Evolutionary conservation across 2,113 vertebrate genomes (phyloP).

Genomic region (Okapia johnstoni): DNA sequence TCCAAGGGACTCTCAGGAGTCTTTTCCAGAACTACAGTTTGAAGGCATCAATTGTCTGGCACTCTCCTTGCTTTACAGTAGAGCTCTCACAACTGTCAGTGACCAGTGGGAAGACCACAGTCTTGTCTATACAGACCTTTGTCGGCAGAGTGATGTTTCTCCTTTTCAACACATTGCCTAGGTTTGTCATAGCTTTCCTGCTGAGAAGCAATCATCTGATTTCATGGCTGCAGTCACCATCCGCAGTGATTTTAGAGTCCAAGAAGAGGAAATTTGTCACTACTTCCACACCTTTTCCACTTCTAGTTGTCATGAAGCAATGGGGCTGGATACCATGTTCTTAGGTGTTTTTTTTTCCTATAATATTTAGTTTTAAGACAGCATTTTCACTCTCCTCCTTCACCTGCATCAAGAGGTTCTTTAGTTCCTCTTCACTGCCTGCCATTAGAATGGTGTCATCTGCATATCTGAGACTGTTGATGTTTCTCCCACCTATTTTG

Average conservation of each 20-base stretch:
- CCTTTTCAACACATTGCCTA: not conserved
- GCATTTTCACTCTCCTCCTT: not conserved
- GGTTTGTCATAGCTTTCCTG: not conserved
- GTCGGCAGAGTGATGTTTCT: not conserved
- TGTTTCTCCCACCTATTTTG: not conserved
- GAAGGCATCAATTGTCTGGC: not conserved
- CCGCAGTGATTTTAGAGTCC: not conserved
- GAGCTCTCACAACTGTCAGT: not conserved
- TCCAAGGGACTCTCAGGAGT: not conserved
- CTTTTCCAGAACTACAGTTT: not conserved
- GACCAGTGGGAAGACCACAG: not conserved
- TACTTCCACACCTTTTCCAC: not conserved
- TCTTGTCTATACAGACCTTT: not conserved
- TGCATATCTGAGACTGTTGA: not conserved
- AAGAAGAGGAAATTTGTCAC: not conserved
- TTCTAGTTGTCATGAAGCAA: not conserved
- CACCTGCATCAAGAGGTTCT: not conserved
- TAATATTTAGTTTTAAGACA: not conserved
- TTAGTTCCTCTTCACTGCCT: not conserved
- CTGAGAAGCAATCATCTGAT: not conserved
- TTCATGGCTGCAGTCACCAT: not conserved
- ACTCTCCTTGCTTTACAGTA: not conserved
- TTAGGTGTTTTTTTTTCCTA: not conserved
- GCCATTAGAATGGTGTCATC: not conserved
- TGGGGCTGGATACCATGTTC: not conserved